These are phyloP conservation scores for Gastracanthus pulcherrimus DNA, from an alignment of 2,888 invertebrate species.

Conservation along the genomic window DNA sequence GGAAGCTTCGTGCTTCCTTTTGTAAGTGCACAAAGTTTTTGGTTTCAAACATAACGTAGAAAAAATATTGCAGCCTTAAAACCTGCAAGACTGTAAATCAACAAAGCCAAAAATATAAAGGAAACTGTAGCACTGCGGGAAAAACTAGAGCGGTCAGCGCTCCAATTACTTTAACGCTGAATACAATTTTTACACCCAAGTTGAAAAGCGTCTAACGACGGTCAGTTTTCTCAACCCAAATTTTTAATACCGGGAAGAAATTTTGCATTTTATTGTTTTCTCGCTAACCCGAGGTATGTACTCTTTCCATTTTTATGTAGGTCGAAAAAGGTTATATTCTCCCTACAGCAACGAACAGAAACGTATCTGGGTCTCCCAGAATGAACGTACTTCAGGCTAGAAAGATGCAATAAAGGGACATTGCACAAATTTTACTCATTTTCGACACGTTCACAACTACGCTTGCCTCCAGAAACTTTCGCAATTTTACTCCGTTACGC, in stretches of 20 bases:
- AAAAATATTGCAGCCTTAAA: not conserved
- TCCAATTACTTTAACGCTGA: not conserved
- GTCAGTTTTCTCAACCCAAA: no score
- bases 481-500: conserved; percentile 28
- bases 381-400: not conserved
- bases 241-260: no score
- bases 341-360: no score
- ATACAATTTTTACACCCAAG: not conserved
- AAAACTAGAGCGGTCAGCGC: not conserved
- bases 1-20: not conserved
- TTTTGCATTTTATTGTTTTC: no score
- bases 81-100: not conserved
- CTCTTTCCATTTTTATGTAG: conserved; percentile 2
- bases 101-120: not conserved
- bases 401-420: not conserved
- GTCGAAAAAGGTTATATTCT: not conserved
- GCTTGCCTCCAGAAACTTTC: no score
- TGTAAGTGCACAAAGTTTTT: not conserved
- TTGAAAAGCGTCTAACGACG: no score
- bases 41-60: not conserved
- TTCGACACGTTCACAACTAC: no score
- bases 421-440: not conserved
- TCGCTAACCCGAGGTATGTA: no score
- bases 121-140: not conserved
- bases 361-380: no score